A percentile compares a stretch with the other conserved stretches of the same genome.
Evolutionary conservation across 2,797 vertebrate species (phyloP).

Genomic region (Diplodus puntazzo): DNA sequence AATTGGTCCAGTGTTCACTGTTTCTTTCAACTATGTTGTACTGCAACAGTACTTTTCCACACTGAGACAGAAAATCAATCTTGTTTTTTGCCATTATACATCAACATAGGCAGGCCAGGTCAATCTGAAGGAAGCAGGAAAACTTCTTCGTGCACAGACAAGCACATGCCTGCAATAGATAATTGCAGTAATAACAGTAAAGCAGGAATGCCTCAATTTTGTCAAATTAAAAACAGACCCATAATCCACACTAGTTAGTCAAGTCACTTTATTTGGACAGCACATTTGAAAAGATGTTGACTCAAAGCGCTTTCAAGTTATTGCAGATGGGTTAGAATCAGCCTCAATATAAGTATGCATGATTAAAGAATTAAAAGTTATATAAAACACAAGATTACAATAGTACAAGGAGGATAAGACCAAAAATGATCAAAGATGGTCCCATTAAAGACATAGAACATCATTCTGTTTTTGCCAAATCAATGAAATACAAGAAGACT

Average conservation of each 20-base stretch:
- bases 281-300: too few species aligned
- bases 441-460: not conserved
- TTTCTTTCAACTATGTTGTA: not conserved
- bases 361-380: too few species aligned
- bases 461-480: not conserved
- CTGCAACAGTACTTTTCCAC: not conserved
- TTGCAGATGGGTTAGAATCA: too few species aligned
- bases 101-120: not conserved
- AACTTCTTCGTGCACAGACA: not conserved
- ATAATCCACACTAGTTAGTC: not conserved
- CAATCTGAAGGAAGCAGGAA: not conserved
- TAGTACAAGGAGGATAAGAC: too few species aligned
- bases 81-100: not conserved
- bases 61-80: not conserved
- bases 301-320: too few species aligned
- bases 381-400: too few species aligned
- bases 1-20: not conserved
- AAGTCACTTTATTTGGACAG: too few species aligned
- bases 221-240: not conserved
- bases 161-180: not conserved
- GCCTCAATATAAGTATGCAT: too few species aligned
- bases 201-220: not conserved
- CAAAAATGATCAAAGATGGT: too few species aligned
- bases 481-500: not conserved
- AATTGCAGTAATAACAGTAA: constrained; percentile 7